Evolutionary conservation across 30 jellyfish, hydroid and myxozoan genomes (phyloP).

Genomic region (Chironex yamaguchii): DNA sequence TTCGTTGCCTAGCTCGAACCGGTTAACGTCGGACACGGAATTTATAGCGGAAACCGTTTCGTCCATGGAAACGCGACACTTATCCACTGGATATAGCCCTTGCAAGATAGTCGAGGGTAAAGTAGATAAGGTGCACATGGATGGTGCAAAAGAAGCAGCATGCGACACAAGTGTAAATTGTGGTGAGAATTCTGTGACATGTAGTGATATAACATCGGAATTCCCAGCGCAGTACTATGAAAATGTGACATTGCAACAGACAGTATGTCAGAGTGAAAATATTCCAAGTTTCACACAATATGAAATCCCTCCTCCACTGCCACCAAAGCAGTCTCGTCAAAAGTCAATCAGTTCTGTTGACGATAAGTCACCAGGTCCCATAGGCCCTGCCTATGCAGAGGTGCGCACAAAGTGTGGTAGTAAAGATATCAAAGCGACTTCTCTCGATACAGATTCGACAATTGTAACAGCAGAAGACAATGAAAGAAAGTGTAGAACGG

Average conservation of each 20-base stretch:
- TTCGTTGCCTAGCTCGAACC: background rate
- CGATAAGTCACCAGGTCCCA: too few species aligned
- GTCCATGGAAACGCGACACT: background rate
- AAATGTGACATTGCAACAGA: background rate
- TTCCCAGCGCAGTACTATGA: background rate
- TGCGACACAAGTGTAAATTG: too few species aligned
- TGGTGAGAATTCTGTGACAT: background rate
- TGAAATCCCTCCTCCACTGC: background rate
- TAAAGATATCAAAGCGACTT: too few species aligned
- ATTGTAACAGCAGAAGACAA: too few species aligned
- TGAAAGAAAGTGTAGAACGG: too few species aligned
- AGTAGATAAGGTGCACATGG: background rate
- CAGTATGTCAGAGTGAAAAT: too few species aligned
- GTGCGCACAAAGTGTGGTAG: too few species aligned
- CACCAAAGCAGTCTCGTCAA: background rate
- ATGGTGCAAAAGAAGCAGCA: background rate
- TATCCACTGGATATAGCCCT: background rate
- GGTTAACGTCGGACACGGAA: too few species aligned
- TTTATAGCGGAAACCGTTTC: too few species aligned
- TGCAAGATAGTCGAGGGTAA: background rate
- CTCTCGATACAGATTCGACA: too few species aligned
- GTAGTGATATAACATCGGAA: background rate
- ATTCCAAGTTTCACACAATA: background rate
- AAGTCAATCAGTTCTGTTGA: too few species aligned
- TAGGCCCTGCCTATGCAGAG: too few species aligned